Evolutionary conservation across 2,113 vertebrate genomes (phyloP), one percentile per base, ranked within the genome.

Genomic region (Pseudorhombus dupliciocellatus): DNA sequence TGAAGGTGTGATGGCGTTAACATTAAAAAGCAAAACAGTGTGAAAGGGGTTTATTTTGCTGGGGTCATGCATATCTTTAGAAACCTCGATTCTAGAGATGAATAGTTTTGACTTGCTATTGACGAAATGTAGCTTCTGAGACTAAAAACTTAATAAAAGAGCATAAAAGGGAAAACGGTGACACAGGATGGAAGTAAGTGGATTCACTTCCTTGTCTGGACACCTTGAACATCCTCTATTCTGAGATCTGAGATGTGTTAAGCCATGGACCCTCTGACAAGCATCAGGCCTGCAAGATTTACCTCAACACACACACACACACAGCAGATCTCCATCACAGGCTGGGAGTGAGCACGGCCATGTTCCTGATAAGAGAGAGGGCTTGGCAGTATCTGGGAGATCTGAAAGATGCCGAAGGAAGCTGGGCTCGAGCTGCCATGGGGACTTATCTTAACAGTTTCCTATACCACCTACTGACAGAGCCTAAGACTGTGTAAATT

Each of bases 381-480:
- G 80, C 71, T 70, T 44, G n/a, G 62, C 70, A 70, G 66, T 87
- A 88, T 90, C 85, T 86, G 73, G 52, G 84, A 88, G 87, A 89
- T 90, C 89, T 88, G 80, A 90, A 82, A 90, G 84, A 89, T 75
- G 79, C 83, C 80, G 87, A 85, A 90, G 90, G 91, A 92, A 92
- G 87, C 81, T 68, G 21, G 73, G 66, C 81, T 70, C 86, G 87
- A 88, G 78, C 81, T 84, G 84, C 83, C 77, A 78, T 37, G 34
- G 71, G 61, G 64, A 89, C 87, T 92, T 90, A 90, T 92, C 91
- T 91, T 89, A 91, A 92, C 90, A 88, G 85, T 87, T 83, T 87
- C 87, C 90, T 88, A 87, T 87, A 85, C 90, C 90, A 89, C 88
- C 90, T 85, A 86, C 87, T 75, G 84, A 91, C 88, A 82, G 85